Evolutionary conservation across 2,113 vertebrate genomes (phyloP).

Genomic region (Pelusios castaneus): DNA sequence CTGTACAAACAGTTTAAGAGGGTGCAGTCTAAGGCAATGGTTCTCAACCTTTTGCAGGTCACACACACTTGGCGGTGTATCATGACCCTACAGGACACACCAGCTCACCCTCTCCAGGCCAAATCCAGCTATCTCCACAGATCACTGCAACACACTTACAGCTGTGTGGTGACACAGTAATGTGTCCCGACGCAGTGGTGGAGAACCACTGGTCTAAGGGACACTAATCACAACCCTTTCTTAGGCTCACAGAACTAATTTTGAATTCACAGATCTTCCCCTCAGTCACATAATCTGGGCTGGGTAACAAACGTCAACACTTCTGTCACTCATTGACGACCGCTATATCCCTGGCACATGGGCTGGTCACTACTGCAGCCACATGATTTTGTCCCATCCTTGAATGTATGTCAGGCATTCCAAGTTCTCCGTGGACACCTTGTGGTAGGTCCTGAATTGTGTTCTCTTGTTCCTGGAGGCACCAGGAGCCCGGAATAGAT

Average conservation of each 20-base stretch:
- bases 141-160: too few species aligned
- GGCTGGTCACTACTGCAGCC: neutral
- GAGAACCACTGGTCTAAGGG: too few species aligned
- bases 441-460: neutral
- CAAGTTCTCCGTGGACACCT: neutral
- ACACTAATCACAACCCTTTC: neutral
- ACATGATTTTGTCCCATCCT: neutral
- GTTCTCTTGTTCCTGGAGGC: neutral
- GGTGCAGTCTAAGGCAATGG: neutral
- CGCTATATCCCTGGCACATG: neutral
- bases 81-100: too few species aligned
- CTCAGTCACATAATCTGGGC: neutral
- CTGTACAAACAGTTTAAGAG: neutral
- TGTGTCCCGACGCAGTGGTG: too few species aligned
- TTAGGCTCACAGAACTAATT: neutral
- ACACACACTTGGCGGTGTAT: too few species aligned
- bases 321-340: neutral
- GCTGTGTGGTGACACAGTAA: too few species aligned
- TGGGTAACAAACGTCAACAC: neutral
- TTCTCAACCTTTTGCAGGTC: too few species aligned
- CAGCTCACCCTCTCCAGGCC: too few species aligned
- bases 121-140: too few species aligned
- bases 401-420: neutral
- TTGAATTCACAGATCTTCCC: neutral
- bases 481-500: neutral